Percentiles rank a stretch among this genome's conserved stretches.
Conservation (phyloP, 2,113 vertebrate genomes). For the Pelecanoides urinatrix region DNA sequence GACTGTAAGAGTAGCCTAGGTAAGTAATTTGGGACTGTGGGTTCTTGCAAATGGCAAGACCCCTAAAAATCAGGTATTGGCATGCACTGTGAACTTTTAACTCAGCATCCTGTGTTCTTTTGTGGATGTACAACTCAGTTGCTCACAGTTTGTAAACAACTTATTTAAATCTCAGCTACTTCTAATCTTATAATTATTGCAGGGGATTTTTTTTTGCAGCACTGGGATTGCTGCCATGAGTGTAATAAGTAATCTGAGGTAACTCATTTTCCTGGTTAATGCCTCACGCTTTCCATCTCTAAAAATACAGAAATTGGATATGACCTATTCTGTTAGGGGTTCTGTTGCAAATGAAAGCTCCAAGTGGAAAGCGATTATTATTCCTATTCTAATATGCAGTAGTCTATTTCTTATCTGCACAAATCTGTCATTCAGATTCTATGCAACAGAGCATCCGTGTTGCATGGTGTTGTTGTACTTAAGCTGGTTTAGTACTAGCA, state of each 20-base stretch:
- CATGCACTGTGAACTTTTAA: background rate
- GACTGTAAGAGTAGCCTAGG: background rate
- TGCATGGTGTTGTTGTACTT: background rate
- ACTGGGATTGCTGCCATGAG: background rate
- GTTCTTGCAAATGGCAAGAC: background rate
- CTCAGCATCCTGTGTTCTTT: background rate
- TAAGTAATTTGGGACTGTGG: background rate
- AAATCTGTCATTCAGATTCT: background rate
- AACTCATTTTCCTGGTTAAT: background rate
- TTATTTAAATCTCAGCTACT: background rate
- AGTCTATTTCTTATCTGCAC: background rate
- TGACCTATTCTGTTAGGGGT: background rate
- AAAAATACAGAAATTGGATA: background rate
- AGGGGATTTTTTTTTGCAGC: accelerated
- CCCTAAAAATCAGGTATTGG: background rate
- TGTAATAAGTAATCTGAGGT: background rate
- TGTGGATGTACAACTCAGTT: background rate
- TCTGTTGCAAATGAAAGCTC: background rate
- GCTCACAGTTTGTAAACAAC: background rate
- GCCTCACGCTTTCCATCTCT: background rate
- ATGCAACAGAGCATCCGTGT: background rate
- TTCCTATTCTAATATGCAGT: background rate
- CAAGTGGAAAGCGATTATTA: background rate
- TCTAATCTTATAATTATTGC: background rate
- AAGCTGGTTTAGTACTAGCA: background rate